Evolutionary conservation across 2,888 invertebrate genomes (phyloP).

Genomic region (Poecilobothrus nobilitatus): DNA sequence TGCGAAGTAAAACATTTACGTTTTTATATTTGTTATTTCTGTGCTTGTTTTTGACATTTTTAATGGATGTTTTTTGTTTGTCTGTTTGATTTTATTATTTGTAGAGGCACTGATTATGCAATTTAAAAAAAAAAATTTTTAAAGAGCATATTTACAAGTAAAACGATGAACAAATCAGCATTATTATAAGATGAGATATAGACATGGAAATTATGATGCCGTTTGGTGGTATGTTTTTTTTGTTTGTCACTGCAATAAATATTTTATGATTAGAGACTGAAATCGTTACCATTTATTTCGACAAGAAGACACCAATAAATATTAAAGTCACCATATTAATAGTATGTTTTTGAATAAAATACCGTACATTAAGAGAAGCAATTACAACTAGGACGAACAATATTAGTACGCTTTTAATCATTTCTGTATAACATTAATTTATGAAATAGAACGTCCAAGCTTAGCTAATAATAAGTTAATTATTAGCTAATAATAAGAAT

Average conservation of each 20-base stretch:
- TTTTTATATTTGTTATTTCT: no score
- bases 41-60: background rate
- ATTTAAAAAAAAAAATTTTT: background rate
- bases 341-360: no score
- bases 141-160: background rate
- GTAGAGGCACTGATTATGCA: constrained; percentile 3
- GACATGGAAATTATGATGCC: background rate
- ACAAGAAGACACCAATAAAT: no score
- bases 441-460: no score
- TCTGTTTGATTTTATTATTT: background rate
- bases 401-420: no score
- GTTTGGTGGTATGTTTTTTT: background rate
- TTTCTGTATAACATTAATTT: no score
- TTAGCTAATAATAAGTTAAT: no score
- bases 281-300: background rate
- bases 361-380: no score
- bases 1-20: background rate
- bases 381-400: no score
- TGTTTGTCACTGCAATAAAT: background rate
- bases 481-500: no score
- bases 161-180: no score
- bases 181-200: background rate
- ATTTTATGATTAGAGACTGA: background rate
- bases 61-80: background rate
- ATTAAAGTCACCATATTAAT: no score